Evolutionary conservation across 2,113 vertebrate species (phyloP).

Genomic region (Gymnarchus niloticus): DNA sequence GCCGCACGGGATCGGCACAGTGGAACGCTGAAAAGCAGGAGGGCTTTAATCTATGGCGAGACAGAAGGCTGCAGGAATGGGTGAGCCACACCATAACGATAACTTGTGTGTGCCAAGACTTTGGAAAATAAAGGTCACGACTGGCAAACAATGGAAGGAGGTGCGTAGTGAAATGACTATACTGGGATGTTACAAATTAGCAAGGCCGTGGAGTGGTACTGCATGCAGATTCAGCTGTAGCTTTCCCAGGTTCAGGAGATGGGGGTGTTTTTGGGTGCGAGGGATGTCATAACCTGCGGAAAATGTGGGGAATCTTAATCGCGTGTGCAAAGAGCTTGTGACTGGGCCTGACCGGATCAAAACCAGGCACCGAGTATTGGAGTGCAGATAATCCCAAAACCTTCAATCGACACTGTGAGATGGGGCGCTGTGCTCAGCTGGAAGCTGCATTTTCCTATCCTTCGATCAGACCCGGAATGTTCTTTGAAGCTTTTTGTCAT

Average conservation of each 20-base stretch:
- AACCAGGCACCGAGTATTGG: neutral
- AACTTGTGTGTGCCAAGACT: neutral
- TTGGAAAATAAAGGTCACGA: neutral
- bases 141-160: neutral
- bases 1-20: neutral
- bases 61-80: neutral
- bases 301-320: constrained; percentile 16
- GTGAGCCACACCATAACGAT: neutral
- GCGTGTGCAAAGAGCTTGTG: neutral
- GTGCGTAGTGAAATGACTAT: neutral
- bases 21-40: neutral
- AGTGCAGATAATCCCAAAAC: neutral
- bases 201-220: neutral
- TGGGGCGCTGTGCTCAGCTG: neutral
- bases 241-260: neutral
- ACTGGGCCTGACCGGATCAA: neutral
- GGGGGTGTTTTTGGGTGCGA: too few species aligned
- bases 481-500: constrained; percentile 8
- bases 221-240: neutral
- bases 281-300: neutral
- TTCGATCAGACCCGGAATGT: constrained; percentile 6
- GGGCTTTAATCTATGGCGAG: too few species aligned
- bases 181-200: neutral
- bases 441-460: constrained; percentile 13
- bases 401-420: neutral